Conservation (phyloP, 2,888 invertebrate species). For the Unio delphinus region DNA sequence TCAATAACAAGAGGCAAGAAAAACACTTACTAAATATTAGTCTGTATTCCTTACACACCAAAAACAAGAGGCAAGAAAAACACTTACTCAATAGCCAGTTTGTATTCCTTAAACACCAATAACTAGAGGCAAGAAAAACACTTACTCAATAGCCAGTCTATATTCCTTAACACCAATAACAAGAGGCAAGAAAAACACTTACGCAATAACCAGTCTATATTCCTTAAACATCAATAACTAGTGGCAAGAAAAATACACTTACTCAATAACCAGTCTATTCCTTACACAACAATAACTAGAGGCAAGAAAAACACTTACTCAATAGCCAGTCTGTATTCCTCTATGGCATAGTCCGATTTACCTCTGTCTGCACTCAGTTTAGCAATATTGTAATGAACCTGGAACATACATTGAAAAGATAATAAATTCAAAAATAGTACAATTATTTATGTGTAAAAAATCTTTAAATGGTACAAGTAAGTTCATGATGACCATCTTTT, state of each 20-base stretch:
- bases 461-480: too few relatives aligned
- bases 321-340: conserved; percentile 85
- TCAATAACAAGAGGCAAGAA: too few relatives aligned
- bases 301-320: conserved; percentile 72
- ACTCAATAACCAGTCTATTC: too few relatives aligned
- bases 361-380: conserved; percentile 87
- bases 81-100: conserved; percentile 80
- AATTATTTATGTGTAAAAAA: neutral
- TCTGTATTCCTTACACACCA: too few relatives aligned
- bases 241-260: too few relatives aligned
- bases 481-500: too few relatives aligned
- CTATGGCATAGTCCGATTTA: conserved; percentile 80
- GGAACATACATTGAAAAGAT: conserved; percentile 9
- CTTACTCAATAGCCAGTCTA: too few relatives aligned
- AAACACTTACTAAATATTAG: conserved; percentile 74
- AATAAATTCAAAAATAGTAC: neutral
- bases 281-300: too few relatives aligned
- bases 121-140: too few relatives aligned
- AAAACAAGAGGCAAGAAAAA: too few relatives aligned
- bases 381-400: conserved; percentile 89
- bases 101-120: conserved; percentile 77
- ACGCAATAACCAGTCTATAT: conserved; percentile 85
- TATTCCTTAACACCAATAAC: too few relatives aligned
- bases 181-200: conserved; percentile 28
- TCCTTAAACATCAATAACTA: conserved; percentile 70